Percentiles rank a stretch among this genome's conserved stretches.
phyloP scores from a whole-genome alignment of 2,888 invertebrate species.

The Busseola fusca region DNA sequence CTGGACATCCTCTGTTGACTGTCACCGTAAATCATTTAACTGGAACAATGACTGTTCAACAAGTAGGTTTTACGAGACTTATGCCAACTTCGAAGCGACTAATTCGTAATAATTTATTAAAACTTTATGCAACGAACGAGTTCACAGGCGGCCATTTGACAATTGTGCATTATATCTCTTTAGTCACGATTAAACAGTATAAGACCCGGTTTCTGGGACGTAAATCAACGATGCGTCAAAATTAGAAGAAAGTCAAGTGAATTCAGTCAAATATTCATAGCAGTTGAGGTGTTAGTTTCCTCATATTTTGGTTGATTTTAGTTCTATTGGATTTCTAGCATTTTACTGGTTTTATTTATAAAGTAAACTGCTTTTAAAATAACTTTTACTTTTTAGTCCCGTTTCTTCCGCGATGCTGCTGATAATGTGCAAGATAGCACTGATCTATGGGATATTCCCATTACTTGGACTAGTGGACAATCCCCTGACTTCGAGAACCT shows the following conservation, averaged over 20 bases:
- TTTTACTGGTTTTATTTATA: not conserved
- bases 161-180: not conserved
- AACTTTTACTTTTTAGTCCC: slow-evolving; percentile 66
- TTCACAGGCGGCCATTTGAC: not conserved
- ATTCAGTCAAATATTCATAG: not conserved
- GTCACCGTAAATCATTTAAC: slow-evolving; percentile 82
- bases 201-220: not conserved
- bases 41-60: slow-evolving; percentile 77
- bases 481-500: slow-evolving; percentile 79
- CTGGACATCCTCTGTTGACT: slow-evolving; percentile 89
- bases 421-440: slow-evolving; percentile 67
- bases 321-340: not conserved
- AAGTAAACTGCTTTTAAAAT: not conserved
- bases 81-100: not conserved
- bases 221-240: not conserved
- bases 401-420: slow-evolving; percentile 77
- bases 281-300: not conserved
- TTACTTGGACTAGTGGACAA: slow-evolving; percentile 82
- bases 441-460: slow-evolving; percentile 79
- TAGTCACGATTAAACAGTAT: not conserved
- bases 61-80: slow-evolving; percentile 70
- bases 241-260: not conserved
- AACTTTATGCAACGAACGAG: not conserved
- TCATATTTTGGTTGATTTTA: not conserved
- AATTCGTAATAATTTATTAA: not conserved